A percentile compares a stretch with the other conserved stretches of the same genome.
phyloP scores from a whole-genome alignment of 2,888 invertebrate species.

The Leptinotarsa haldemani region DNA sequence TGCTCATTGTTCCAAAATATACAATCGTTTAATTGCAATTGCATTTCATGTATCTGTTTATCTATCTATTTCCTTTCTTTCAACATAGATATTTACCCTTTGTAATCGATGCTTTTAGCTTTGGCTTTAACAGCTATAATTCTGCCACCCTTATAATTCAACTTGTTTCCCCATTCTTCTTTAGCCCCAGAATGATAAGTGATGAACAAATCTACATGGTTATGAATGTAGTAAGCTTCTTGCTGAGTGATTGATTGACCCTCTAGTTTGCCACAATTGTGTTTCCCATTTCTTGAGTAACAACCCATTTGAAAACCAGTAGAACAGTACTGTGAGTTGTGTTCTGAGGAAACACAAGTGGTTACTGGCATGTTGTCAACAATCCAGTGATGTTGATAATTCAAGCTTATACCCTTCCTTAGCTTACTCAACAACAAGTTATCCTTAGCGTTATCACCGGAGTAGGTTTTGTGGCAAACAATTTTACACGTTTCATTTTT shows the following conservation, averaged over 20 bases:
- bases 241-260: constrained; percentile 57
- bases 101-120: constrained; percentile 62
- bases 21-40: too few relatives aligned
- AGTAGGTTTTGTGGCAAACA: constrained; percentile 79
- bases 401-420: constrained; percentile 89
- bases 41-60: too few relatives aligned
- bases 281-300: constrained; percentile 58
- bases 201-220: constrained; percentile 94
- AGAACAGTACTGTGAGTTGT: constrained; percentile 84
- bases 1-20: too few relatives aligned
- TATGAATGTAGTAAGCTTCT: constrained; percentile 92
- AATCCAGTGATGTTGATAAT: constrained; percentile 99
- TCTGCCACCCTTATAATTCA: constrained; percentile 85
- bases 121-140: constrained; percentile 84
- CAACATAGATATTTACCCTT: constrained; percentile 50
- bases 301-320: constrained; percentile 98
- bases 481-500: constrained; percentile 74
- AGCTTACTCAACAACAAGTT: constrained; percentile 78
- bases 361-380: constrained; percentile 99
- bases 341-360: constrained; percentile 82
- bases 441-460: constrained; percentile 71
- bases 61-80: too few relatives aligned
- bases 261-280: constrained; percentile 53
- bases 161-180: constrained; percentile 88
- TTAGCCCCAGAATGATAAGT: constrained; percentile 90